Base-by-base conservation (phyloP, 2,113 vertebrate genomes). In the Helogale parvula region DNA sequence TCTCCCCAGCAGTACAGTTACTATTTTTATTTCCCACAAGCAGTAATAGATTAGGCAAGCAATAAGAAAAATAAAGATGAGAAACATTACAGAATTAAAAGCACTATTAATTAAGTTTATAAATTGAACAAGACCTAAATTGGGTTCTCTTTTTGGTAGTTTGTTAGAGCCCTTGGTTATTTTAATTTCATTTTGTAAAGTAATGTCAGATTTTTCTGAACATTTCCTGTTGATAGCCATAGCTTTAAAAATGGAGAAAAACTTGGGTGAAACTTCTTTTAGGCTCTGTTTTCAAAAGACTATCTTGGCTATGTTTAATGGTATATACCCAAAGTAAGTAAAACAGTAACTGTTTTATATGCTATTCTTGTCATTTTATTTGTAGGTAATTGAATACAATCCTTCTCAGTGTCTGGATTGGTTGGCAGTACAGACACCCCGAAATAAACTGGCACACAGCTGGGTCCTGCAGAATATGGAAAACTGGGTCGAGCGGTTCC, bases 401-500 rank as follows among this genome's bases (percentile, higher is more conserved):
- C 99, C 99, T 38, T 99, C 99, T 21, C 99, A 99, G 98, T 99
- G 99, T 98, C 98, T 99, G 98, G 99, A 99, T 94, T 99, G 99
- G 99, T 97, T 99, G 98, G 99, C 99, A 19, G 99, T 99, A 15
- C 99, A 99, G 98, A 99, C 99, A 0, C 99, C 99, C 68, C 99
- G 99, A 89, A 99, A 99, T 98, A 99, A 99, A 85, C 98, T 99
- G 60, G 99, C 99, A 80, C 99, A 99, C 99, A 99, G 99, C 98
- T 99, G 99, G 99, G 99, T 99, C 38, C 99, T 99, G 97, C 99
- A 99, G 98, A 99, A 99, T 98, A 99, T 99, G 99, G 99, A 99
- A 95, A 99, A 99, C 98, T 99, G 99, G 99, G 99, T 99, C 38
- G 99, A 99, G 72, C 99, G 99, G 35, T 99, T 99, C 98, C 99